Evolutionary conservation across 2,888 invertebrate species (phyloP).

Genomic region (Abscondita cerata): DNA sequence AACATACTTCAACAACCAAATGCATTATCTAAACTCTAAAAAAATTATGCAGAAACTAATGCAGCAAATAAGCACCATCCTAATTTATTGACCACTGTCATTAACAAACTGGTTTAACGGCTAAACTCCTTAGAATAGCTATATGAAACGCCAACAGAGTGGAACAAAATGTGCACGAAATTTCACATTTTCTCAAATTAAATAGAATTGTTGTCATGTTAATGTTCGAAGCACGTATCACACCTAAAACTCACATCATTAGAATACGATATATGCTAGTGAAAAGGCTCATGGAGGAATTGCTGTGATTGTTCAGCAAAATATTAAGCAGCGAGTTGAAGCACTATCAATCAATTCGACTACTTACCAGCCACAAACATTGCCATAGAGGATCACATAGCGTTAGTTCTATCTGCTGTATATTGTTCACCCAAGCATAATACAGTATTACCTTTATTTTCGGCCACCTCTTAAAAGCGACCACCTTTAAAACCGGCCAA

Average conservation of each 20-base stretch:
- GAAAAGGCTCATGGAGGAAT: not conserved
- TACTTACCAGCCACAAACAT: no score
- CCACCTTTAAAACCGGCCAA: no score
- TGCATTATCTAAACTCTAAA: no score
- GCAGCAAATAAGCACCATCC: no score
- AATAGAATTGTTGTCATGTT: not conserved
- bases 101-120: no score
- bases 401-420: slow-evolving; percentile 25
- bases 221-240: not conserved
- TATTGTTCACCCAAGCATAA: slow-evolving; percentile 35
- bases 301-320: not conserved
- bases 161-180: not conserved
- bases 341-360: no score
- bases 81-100: no score
- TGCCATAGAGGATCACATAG: slow-evolving; percentile 9
- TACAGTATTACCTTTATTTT: no score
- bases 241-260: not conserved
- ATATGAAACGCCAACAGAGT: not conserved
- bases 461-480: no score
- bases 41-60: slow-evolving; percentile 1
- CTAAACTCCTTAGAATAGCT: no score
- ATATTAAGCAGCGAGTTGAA: slow-evolving; percentile 1
- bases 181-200: not conserved
- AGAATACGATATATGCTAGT: not conserved
- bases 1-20: no score